phyloP scores from a whole-genome alignment of 1,140 invertebrate genomes.

The Myzus persicae region DNA sequence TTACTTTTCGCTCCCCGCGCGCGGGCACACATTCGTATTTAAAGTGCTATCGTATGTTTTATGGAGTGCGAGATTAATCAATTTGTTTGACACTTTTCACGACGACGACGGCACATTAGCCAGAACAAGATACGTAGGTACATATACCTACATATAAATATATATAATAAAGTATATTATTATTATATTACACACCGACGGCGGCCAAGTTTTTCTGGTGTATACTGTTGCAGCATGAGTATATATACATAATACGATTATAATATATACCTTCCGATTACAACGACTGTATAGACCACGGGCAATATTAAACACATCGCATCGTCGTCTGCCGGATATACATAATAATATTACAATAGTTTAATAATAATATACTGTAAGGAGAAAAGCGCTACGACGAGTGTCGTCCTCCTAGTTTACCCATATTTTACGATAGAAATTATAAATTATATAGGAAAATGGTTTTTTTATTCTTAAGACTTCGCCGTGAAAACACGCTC shows the following conservation, averaged over 20 bases:
- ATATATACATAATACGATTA: not conserved
- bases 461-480: not conserved
- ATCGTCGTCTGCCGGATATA: not conserved
- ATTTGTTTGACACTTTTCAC: conserved; percentile 53
- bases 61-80: conserved; percentile 56
- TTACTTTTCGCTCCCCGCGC: conserved; percentile 11
- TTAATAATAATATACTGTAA: not conserved
- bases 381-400: not conserved
- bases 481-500: not conserved
- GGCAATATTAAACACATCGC: not conserved
- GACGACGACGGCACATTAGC: conserved; percentile 51
- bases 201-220: not conserved
- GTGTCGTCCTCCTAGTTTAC: not conserved
- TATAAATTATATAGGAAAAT: not conserved
- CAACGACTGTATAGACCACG: not conserved
- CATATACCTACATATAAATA: not conserved
- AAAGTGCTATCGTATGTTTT: conserved; percentile 58
- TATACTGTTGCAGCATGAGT: not conserved
- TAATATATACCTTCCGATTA: not conserved
- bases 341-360: not conserved
- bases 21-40: conserved; percentile 12
- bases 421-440: not conserved
- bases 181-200: not conserved
- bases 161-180: not conserved
- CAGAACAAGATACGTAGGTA: conserved; percentile 46